Base-by-base conservation (phyloP, 2,797 vertebrate genomes). In the Pseudotriccus pelzelni region DNA sequence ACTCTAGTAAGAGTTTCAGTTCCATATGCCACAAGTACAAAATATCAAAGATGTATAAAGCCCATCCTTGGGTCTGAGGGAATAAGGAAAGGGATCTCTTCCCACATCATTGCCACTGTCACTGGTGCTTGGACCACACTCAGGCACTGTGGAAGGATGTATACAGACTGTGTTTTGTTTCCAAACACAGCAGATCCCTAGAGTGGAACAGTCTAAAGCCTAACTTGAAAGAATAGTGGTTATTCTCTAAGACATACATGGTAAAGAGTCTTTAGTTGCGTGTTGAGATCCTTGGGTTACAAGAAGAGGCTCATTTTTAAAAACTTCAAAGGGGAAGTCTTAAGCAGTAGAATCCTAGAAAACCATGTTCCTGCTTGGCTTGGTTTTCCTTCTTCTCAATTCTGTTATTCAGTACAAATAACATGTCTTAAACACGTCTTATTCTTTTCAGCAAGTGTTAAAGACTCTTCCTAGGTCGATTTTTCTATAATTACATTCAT, bases 401-500 rank as follows among this genome's bases (percentile, higher is more conserved):
- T 92, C 47, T 79, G 39, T 59, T 84, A 74, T 49, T 74, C 55
- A 79, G 37, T 39, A 32, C 63, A 89, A 88, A 85, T 70, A 70
- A 47, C 41, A 74, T 7, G 8, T 53, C 49, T 46, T n/a, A 58
- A 90, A 82, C 39, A 62, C 41, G 5, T 64, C 46, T 77, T 55
- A 59, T 37, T 75, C 36, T 84, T 94, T 92, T 85, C 66, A 86
- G 46, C 1, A 2, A 56, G 55, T 87, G 20, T 58, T 77, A 64
- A 64, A 83, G 69, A 22, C 30, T 77, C 72, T 93, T 94, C 50
- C 62, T 80, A 27, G 69, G 89, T 69, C 73, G 89, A 69, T 62
- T 87, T 84, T 86, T 84, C 73, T 86, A 20, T 81, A 92, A 85
- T 86, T 89, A 49, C 44, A 34, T 84, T 88, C 32, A 76, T 91